These are phyloP conservation scores for Cetoscarus ocellatus DNA, from an alignment of 2,797 vertebrate genomes.

Conservation along the genomic window DNA sequence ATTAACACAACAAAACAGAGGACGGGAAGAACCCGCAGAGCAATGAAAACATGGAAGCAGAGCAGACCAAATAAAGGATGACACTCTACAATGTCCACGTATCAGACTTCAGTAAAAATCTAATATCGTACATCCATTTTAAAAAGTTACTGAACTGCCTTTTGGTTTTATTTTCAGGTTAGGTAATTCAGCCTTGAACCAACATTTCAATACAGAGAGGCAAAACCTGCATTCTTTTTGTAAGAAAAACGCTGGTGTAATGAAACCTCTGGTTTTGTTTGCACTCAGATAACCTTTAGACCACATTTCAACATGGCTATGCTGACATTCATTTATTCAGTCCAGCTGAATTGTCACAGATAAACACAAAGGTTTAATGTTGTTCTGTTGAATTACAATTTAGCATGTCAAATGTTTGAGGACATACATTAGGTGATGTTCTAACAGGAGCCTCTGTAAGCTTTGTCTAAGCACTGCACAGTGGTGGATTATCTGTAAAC, in stretches of 20 bases:
- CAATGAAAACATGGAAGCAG: no score
- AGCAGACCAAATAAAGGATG: no score
- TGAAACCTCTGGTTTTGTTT: not conserved
- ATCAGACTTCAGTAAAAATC: no score
- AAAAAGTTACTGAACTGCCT: no score
- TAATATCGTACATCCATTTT: no score
- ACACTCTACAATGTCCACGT: no score
- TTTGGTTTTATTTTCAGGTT: no score
- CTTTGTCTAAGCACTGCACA: not conserved
- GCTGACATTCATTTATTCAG: not conserved
- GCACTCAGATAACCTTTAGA: slow-evolving; percentile 6
- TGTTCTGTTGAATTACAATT: no score
- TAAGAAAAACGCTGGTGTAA: not conserved
- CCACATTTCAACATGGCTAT: not conserved
- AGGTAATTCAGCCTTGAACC: not conserved
- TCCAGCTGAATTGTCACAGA: not conserved
- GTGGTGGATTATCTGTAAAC: no score
- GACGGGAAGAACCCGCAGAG: no score
- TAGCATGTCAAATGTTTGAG: not conserved
- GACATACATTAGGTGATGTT: not conserved
- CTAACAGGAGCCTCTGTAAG: not conserved
- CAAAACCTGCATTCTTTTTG: no score
- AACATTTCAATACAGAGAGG: not conserved
- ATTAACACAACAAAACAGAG: no score
- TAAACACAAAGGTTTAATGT: not conserved